These are phyloP conservation scores for Anabacerthia variegaticeps DNA, from an alignment of 2,797 vertebrate species.

Conservation along the genomic window DNA sequence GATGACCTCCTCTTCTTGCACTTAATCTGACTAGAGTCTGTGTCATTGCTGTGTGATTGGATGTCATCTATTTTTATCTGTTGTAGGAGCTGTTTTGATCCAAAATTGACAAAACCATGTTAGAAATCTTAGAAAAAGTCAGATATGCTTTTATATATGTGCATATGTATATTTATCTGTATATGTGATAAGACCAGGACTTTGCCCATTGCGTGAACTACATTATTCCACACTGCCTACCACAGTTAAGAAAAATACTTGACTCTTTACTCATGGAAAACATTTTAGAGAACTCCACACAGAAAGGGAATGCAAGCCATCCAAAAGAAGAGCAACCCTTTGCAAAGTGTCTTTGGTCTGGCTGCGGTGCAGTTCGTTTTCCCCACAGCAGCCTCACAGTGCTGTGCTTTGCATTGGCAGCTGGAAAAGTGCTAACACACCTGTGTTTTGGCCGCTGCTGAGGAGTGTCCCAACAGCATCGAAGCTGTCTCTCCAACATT, in stretches of 20 bases:
- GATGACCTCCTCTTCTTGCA: slow-evolving; percentile 24
- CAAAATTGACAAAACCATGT: background rate
- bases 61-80: slow-evolving; percentile 36
- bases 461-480: background rate
- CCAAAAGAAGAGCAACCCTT: background rate
- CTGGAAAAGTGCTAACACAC: background rate
- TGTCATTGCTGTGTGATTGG: slow-evolving; percentile 3
- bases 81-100: background rate
- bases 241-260: background rate
- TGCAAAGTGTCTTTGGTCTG: background rate
- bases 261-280: background rate
- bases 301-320: background rate
- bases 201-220: background rate
- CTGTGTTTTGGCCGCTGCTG: background rate
- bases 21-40: slow-evolving; percentile 35
- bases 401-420: background rate
- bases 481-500: background rate
- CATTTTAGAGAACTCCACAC: background rate
- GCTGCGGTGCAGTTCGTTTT: background rate
- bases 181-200: background rate
- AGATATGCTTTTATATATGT: background rate
- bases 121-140: background rate
- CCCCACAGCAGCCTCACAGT: background rate
- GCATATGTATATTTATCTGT: background rate
- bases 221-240: background rate